Evolutionary conservation across 2,113 vertebrate species (phyloP).

Genomic region (Ia io): DNA sequence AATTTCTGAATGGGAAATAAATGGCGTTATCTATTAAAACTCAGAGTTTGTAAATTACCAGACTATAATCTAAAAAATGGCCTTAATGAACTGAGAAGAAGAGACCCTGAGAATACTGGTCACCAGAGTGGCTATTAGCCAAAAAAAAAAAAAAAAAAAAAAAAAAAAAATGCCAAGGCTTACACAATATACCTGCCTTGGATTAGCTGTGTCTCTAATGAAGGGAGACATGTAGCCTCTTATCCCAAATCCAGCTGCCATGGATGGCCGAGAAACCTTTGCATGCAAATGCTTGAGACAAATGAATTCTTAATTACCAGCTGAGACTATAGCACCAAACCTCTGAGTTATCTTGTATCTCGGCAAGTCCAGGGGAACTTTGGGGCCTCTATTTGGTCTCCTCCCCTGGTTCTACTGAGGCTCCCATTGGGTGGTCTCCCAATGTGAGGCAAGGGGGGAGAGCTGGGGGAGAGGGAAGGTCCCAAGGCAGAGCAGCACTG

Average conservation of each 20-base stretch:
- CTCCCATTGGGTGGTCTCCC: neutral
- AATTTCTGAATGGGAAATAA: neutral
- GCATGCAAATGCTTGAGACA: neutral
- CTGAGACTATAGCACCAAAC: neutral
- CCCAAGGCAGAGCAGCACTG: neutral
- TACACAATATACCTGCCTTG: neutral
- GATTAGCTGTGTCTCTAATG: neutral
- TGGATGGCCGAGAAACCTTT: neutral
- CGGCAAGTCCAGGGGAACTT: neutral
- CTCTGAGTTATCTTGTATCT: neutral
- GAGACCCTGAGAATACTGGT: neutral
- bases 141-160: neutral
- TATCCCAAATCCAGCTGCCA: neutral
- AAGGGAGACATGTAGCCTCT: neutral
- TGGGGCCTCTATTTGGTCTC: neutral
- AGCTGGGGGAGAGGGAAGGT: neutral
- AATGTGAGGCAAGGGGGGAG: too few relatives aligned
- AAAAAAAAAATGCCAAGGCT: neutral
- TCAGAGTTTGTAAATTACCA: neutral
- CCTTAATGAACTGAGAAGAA: neutral
- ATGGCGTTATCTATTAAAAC: neutral
- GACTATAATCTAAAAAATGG: neutral
- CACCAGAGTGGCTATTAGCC: neutral
- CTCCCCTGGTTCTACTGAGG: neutral
- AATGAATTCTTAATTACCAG: neutral